Percentiles rank a stretch among this genome's conserved stretches.
Conservation (phyloP, 2,797 vertebrate species). For the Pseudochirops corinnae region DNA sequence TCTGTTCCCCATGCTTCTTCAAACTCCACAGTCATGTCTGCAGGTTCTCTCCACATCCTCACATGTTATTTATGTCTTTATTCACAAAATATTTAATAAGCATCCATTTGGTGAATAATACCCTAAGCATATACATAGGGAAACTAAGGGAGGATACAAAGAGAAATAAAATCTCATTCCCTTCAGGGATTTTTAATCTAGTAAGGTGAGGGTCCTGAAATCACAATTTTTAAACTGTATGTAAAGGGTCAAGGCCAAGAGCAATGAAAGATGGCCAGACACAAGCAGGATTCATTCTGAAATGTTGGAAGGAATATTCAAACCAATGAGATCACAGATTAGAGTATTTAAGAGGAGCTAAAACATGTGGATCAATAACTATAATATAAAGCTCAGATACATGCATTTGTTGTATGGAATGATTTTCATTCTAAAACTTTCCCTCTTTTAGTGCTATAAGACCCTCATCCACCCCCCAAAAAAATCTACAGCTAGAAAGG, state of each 20-base stretch:
- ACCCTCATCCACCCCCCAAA: not conserved
- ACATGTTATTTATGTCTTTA: not conserved
- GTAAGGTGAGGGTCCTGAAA: not conserved
- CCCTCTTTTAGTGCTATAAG: constrained; percentile 29
- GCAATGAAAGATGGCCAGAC: not conserved
- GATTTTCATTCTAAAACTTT: not conserved
- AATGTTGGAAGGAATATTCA: not conserved
- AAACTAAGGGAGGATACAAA: not conserved
- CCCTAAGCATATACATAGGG: not conserved
- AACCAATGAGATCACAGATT: not conserved
- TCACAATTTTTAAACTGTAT: not conserved
- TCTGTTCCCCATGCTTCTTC: not conserved
- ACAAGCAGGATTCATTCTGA: not conserved
- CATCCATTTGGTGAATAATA: not conserved
- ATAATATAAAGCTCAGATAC: not conserved
- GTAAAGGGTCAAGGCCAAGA: not conserved
- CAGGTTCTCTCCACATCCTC: not conserved
- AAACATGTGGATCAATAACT: not conserved
- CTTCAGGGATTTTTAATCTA: not conserved
- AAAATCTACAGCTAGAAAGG: not conserved
- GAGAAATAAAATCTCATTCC: not conserved
- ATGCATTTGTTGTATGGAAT: not conserved
- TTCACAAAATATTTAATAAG: not conserved
- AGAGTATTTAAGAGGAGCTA: not conserved
- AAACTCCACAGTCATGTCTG: not conserved